Conservation (phyloP, 2,797 vertebrate genomes). For the Salmo trutta region DNA sequence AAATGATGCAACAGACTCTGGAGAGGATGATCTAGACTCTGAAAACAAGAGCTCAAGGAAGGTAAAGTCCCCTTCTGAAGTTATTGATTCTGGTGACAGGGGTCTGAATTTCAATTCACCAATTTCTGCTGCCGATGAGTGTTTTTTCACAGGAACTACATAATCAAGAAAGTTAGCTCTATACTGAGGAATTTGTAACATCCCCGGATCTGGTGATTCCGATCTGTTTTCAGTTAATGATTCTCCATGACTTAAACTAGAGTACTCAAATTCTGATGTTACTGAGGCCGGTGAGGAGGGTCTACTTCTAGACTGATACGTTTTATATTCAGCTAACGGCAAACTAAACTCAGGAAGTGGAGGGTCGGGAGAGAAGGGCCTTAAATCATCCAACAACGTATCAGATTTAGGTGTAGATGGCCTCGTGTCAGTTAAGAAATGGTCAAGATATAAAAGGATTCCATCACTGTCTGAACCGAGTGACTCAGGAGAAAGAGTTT, state of each 20-base stretch:
- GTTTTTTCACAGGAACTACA: background rate
- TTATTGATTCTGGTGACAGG: too few species aligned
- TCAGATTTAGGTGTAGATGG: slow-evolving; percentile 12
- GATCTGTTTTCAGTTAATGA: background rate
- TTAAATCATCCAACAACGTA: background rate
- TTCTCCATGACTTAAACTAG: background rate
- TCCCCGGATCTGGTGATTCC: background rate
- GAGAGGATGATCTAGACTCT: too few species aligned
- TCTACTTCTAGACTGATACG: background rate
- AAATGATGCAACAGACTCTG: slow-evolving; percentile 60
- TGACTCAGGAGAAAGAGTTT: slow-evolving; percentile 3
- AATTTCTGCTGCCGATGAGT: too few species aligned
- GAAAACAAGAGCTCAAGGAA: too few species aligned
- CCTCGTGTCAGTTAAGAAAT: background rate
- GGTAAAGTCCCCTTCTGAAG: too few species aligned
- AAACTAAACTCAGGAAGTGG: background rate
- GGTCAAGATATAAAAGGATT: background rate
- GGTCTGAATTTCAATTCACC: too few species aligned
- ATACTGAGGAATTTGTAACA: background rate
- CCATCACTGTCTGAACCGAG: background rate
- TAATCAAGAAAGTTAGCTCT: background rate
- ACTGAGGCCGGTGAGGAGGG: background rate
- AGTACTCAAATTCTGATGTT: slow-evolving; percentile 1
- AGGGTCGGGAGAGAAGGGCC: slow-evolving; percentile 14
- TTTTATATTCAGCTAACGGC: background rate